Evolutionary conservation across 2,797 vertebrate genomes (phyloP).

Genomic region (Morus bassanus): DNA sequence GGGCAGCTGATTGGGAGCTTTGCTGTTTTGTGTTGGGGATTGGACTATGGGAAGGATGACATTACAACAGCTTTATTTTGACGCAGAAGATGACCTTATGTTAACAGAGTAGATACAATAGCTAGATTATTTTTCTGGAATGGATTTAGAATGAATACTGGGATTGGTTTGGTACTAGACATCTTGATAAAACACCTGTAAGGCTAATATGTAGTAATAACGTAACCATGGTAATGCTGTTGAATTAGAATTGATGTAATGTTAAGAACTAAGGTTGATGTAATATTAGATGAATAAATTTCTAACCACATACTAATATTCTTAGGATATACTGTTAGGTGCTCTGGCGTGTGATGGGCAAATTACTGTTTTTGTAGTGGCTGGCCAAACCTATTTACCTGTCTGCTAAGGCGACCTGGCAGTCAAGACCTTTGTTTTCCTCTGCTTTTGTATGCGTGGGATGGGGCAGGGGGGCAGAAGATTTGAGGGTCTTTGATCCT

Average conservation of each 20-base stretch:
- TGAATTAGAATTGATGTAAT: background rate
- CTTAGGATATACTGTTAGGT: background rate
- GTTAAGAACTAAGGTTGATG: background rate
- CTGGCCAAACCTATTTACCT: background rate
- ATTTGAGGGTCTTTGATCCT: background rate
- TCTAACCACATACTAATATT: background rate
- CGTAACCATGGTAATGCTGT: slow-evolving; percentile 42
- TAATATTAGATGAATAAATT: background rate
- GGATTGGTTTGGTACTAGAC: background rate
- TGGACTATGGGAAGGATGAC: background rate
- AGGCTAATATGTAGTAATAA: background rate
- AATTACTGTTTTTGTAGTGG: background rate
- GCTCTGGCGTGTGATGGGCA: background rate
- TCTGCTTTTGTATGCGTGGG: background rate
- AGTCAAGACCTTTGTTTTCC: background rate
- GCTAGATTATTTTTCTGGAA: background rate
- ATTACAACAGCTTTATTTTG: background rate
- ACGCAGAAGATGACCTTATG: background rate
- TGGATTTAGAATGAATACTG: background rate
- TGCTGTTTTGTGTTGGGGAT: background rate
- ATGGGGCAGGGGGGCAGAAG: background rate
- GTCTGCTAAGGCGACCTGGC: background rate
- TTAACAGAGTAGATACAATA: background rate
- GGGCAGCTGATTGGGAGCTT: slow-evolving; percentile 8
- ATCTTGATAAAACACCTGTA: background rate